Evolutionary conservation across 2,797 vertebrate species (phyloP), one percentile per base, ranked within the genome.

Genomic region (Falco columbarius): DNA sequence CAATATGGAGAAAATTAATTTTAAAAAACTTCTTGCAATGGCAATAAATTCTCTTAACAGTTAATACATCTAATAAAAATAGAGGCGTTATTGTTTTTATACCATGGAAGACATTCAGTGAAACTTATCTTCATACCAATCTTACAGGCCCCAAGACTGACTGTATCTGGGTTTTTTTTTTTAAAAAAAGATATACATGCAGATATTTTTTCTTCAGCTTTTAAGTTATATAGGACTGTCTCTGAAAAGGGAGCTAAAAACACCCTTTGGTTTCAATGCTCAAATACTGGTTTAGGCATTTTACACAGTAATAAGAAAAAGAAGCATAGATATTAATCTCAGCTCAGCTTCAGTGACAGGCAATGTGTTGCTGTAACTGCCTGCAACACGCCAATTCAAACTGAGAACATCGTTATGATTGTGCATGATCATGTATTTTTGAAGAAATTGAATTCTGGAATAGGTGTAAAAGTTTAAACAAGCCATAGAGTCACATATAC

Each of bases 311-410:
- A 52, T 54, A 92, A 91, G 81, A 92, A 94, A 95, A 89, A 44
- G 86, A 79, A 71, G 85, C 46, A 86, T 29, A 86, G 68, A 77
- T 95, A 85, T 40, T 87, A 90, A 96, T 87, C 65, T 89, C 74
- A 79, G 34, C 81, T 91, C 56, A 58, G 59, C 44, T 81, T n/a
- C 52, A 30, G 17, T 75, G 86, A 92, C 62, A 97, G 92, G 29
- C 49, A 89, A 51, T 7, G 24, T 90, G 75, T 84, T 90, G 68
- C 44, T 3, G 3, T 89, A 93, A 95, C 92, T 93, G 85, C 51
- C 73, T 94, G 79, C 77, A 94, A 82, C 44, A 59, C 55, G 49
- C 74, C 95, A 89, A 95, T 94, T 96, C 91, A 86, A 92, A 96
- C 79, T 22, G 34, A 56, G 75, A 84, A 12, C 1, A 0, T 80